Base-by-base conservation (phyloP, 2,113 vertebrate species). In the Stigmatopora nigra region DNA sequence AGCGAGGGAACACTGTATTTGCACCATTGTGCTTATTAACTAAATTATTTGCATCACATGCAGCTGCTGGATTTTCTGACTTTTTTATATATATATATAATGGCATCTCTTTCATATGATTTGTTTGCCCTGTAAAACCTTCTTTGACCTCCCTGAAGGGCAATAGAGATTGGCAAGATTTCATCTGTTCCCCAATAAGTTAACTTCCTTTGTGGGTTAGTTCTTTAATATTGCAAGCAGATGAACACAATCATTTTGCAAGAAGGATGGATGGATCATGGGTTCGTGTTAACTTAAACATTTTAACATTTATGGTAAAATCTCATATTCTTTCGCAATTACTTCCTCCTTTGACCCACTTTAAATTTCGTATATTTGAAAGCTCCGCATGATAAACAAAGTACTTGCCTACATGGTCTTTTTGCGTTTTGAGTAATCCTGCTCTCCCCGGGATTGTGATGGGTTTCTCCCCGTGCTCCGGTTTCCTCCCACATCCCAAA, bases 171-270 rank as follows among this genome's bases (percentile, higher is more conserved):
- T 7, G 53, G 47, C 68, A 56, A 63, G 35, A 82, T 67, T 70
- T 75, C 62, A 74, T 71, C 68, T 19, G 64, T 73, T 75, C 71
- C 68, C 35, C 58, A 59, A 61, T 71, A 47, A 70, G 71, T 67
- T 73, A 52, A 68, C n/a, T 46, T 75, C 69, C 56, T 65, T 53
- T 64, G 71, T 19, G 69, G 31, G 76, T 75, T 68, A 61, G 68
- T 70, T 65, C 47, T 69, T 69, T 64, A 67, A 75, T 65, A 68
- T 45, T 63, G 14, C 68, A 71, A 75, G 56, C 58, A 59, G 20
- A 85, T 80, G 61, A 71, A 25, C 47, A 49, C 15, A 64, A 64
- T 19, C 10, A 38, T 82, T 61, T 68, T 19, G 72, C 63, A 70
- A 64, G 8, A 16, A 62, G 60, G 48, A 52, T 53, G 46, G 58